A percentile compares a stretch with the other conserved stretches of the same genome.
Evolutionary conservation across 2,888 invertebrate species (phyloP).

Genomic region (Agonopterix subpropinquella): DNA sequence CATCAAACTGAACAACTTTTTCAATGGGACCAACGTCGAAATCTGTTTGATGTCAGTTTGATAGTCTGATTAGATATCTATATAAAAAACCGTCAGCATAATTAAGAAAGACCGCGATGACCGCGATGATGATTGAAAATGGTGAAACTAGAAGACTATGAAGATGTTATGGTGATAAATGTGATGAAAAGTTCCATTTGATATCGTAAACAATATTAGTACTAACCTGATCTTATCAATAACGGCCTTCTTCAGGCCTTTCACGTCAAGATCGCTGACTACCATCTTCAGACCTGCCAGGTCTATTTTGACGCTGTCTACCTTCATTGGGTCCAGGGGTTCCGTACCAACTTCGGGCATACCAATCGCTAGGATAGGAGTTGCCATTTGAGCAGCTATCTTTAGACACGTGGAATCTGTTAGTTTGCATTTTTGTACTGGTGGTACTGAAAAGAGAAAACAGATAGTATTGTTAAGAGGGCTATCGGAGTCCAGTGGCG

Average conservation of each 20-base stretch:
- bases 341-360: conserved; percentile 39
- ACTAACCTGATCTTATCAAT: conserved; percentile 40
- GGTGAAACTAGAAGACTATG: no score
- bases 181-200: no score
- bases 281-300: conserved; percentile 44
- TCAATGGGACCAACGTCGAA: no score
- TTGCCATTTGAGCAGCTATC: conserved; percentile 27
- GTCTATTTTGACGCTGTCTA: conserved; percentile 39
- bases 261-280: conserved; percentile 31
- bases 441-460: conserved; percentile 31
- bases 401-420: conserved; percentile 34
- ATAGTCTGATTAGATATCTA: no score
- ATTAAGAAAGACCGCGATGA: no score
- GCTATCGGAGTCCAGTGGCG: no score
- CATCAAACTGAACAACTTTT: no score
- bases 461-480: no score
- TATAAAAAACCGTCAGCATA: no score
- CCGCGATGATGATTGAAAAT: no score
- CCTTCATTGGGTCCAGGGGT: conserved; percentile 38
- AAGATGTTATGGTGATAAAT: no score
- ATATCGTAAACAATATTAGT: not conserved
- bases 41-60: no score
- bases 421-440: conserved; percentile 38
- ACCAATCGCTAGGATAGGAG: conserved; percentile 29
- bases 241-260: conserved; percentile 29